Evolutionary conservation across 1,140 invertebrate species (phyloP).

Genomic region (Ceratina calcarata): DNA sequence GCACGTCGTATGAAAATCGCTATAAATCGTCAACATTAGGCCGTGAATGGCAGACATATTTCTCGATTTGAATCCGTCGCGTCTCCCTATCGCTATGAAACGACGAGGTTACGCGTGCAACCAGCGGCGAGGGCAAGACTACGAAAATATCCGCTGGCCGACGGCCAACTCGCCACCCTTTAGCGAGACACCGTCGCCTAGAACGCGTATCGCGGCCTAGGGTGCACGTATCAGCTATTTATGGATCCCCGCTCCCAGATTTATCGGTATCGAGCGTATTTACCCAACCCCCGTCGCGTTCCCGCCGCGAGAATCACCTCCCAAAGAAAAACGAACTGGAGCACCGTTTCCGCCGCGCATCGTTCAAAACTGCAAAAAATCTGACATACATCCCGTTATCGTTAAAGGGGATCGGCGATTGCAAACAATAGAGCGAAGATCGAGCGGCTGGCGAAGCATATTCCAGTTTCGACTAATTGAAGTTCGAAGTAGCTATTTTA

Average conservation of each 20-base stretch:
- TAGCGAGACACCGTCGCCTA: slow-evolving; percentile 36
- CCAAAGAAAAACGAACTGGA: background rate
- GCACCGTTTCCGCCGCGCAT: background rate
- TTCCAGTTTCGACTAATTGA: too few relatives aligned
- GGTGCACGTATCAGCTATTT: slow-evolving; percentile 65
- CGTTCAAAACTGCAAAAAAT: slow-evolving; percentile 1
- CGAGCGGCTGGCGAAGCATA: too few relatives aligned
- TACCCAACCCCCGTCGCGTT: slow-evolving; percentile 26
- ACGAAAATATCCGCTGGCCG: slow-evolving; percentile 69
- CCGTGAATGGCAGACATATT: background rate
- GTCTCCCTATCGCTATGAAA: slow-evolving; percentile 38
- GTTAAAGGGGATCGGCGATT: background rate
- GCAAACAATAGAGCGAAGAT: too few relatives aligned
- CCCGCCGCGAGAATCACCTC: background rate
- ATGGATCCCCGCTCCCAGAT: slow-evolving; percentile 70
- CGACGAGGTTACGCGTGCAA: slow-evolving; percentile 59
- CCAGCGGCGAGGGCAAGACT: slow-evolving; percentile 32
- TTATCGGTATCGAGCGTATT: slow-evolving; percentile 70
- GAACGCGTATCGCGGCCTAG: slow-evolving; percentile 25
- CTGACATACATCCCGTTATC: slow-evolving; percentile 16
- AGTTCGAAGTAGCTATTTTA: too few relatives aligned
- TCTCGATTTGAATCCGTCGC: background rate
- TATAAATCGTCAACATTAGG: background rate
- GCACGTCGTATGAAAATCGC: too few relatives aligned
- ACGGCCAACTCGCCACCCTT: slow-evolving; percentile 34